Conservation (phyloP, 2,797 vertebrate species). For the Betta splendens region DNA sequence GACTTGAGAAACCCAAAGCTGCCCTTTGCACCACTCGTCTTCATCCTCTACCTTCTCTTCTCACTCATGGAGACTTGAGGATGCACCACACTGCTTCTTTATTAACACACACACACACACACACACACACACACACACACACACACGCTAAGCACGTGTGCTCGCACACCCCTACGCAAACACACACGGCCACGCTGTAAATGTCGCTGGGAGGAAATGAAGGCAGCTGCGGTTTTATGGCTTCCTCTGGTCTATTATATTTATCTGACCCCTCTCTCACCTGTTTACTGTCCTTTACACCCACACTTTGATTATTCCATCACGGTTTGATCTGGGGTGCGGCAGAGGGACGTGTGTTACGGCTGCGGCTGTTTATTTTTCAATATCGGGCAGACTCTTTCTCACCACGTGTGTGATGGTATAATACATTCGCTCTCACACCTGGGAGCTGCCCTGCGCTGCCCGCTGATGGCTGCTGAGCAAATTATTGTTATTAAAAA, state of each 20-base stretch:
- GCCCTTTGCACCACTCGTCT: not conserved
- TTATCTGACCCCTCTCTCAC: conserved; percentile 65
- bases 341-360: conserved; percentile 7
- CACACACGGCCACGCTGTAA: conserved; percentile 38
- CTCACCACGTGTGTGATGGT: conserved; percentile 26
- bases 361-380: not conserved
- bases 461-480: conserved; percentile 38
- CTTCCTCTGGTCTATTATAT: conserved; percentile 69
- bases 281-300: conserved; percentile 47
- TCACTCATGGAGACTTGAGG: not conserved
- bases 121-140: not conserved
- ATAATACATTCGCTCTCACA: conserved; percentile 22
- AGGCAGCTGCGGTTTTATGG: conserved; percentile 64
- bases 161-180: not conserved
- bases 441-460: conserved; percentile 26
- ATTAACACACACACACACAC: conserved; percentile 2
- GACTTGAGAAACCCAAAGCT: conserved; percentile 11
- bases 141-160: conserved; percentile 1
- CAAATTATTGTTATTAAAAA: conserved; percentile 32
- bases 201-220: conserved; percentile 62
- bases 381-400: conserved; percentile 1
- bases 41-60: not conserved
- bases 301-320: conserved; percentile 64
- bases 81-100: not conserved
- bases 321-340: conserved; percentile 44